Evolutionary conservation across 1,140 invertebrate species (phyloP).

Genomic region (Antheraea mylitta): DNA sequence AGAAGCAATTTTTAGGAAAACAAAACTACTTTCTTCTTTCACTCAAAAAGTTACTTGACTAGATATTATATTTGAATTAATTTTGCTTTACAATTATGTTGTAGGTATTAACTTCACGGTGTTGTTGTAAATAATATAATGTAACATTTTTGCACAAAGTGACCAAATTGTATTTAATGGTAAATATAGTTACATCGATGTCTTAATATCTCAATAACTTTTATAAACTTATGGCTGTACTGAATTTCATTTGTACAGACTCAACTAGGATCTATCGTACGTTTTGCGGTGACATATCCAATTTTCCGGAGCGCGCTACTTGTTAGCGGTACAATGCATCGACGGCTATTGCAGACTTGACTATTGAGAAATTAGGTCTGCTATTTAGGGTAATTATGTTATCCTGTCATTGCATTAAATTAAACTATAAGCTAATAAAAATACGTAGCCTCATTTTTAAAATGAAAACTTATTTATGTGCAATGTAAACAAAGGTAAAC

Average conservation of each 20-base stretch:
- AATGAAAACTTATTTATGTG: no score
- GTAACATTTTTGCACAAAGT: no score
- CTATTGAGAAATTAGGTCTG: neutral
- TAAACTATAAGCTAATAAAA: no score
- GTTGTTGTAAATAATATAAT: no score
- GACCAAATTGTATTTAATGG: no score
- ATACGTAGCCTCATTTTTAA: no score
- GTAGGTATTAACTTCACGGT: no score
- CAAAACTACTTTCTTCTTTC: neutral
- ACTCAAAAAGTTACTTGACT: neutral
- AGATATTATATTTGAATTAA: no score
- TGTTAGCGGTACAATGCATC: slow-evolving; percentile 14
- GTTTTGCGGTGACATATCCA: slow-evolving; percentile 21
- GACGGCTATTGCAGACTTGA: slow-evolving; percentile 4
- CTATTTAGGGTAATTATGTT: no score
- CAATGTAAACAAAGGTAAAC: no score
- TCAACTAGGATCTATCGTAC: slow-evolving; percentile 7
- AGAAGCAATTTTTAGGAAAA: neutral
- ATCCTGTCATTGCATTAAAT: neutral
- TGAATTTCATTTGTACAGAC: neutral
- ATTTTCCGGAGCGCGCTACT: slow-evolving; percentile 17
- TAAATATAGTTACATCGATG: no score
- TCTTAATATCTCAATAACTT: neutral
- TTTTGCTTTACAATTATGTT: no score
- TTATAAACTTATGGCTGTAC: neutral